These are phyloP conservation scores for Stichodactyla mertensii DNA, from an alignment of 64 coral and sea anemone genomes.

Conservation along the genomic window DNA sequence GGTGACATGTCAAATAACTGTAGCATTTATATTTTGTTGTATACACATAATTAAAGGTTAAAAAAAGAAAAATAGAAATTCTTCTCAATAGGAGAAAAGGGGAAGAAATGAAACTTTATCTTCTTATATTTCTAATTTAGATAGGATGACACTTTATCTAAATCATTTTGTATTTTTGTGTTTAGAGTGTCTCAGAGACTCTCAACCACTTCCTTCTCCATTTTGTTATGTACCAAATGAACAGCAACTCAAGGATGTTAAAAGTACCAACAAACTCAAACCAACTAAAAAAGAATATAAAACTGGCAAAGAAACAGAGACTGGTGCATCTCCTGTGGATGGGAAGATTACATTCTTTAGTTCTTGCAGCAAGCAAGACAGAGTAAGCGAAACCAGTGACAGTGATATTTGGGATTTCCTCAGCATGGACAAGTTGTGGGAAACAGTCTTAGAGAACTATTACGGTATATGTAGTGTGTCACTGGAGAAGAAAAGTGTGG, in stretches of 20 bases:
- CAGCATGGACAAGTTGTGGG: constrained; percentile 60
- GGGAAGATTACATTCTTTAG: constrained; percentile 76
- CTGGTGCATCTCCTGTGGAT: constrained; percentile 55
- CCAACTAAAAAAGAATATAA: neutral
- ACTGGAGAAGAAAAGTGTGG: constrained; percentile 38
- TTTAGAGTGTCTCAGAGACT: constrained; percentile 51
- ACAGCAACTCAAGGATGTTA: constrained; percentile 58
- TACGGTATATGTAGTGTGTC: constrained; percentile 78
- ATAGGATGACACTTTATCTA: too few relatives aligned
- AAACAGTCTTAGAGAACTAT: constrained; percentile 76
- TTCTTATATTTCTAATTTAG: too few relatives aligned
- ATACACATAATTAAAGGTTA: too few relatives aligned
- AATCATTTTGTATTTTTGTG: neutral
- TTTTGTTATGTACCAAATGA: constrained; percentile 79
- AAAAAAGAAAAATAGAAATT: too few relatives aligned
- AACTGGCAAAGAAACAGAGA: neutral
- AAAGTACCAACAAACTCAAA: constrained; percentile 46
- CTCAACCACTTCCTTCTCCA: constrained; percentile 44
- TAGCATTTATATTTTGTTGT: too few relatives aligned
- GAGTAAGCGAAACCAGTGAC: neutral
- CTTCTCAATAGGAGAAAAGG: too few relatives aligned
- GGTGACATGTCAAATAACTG: too few relatives aligned
- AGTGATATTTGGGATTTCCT: constrained; percentile 57
- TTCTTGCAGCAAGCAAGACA: neutral
- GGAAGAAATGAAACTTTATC: too few relatives aligned